Conservation (phyloP, 2,888 invertebrate genomes). For the Lasioglossum figueresi region DNA sequence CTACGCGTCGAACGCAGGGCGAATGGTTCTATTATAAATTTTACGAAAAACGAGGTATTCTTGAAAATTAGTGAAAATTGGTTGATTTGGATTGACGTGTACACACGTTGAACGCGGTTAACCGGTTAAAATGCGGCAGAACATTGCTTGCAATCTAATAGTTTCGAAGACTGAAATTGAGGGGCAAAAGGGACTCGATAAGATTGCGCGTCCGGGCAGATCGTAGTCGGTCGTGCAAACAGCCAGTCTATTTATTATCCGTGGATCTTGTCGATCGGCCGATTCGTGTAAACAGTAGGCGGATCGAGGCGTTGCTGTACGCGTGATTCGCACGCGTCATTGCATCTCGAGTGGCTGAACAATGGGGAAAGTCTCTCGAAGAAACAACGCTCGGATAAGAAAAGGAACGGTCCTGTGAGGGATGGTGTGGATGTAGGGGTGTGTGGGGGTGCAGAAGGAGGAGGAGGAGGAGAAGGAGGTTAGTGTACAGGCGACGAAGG, state of each 20-base stretch:
- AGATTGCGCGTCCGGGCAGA: not conserved
- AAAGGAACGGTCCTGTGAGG: not conserved
- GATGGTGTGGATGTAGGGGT: not conserved
- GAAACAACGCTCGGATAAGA: constrained; percentile 29
- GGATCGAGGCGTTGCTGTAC: constrained; percentile 17
- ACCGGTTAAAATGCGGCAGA: too few species aligned
- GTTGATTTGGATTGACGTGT: too few species aligned
- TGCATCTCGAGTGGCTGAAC: constrained; percentile 33
- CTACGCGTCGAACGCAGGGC: too few species aligned
- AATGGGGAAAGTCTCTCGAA: constrained; percentile 36
- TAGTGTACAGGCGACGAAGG: constrained; percentile 19
- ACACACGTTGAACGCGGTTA: too few species aligned
- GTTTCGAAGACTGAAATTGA: too few species aligned
- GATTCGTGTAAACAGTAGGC: constrained; percentile 25
- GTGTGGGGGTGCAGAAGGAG: not conserved
- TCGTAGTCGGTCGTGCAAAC: constrained; percentile 6
- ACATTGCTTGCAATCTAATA: too few species aligned
- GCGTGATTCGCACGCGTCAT: constrained; percentile 47
- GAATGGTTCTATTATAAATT: too few species aligned
- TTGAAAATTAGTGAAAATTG: too few species aligned
- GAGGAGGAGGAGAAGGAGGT: too few species aligned
- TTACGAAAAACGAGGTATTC: too few species aligned
- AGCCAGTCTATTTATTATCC: constrained; percentile 5
- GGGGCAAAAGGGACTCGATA: not conserved
- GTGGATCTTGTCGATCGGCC: constrained; percentile 14